phyloP scores from a whole-genome alignment of 1,140 invertebrate genomes.

The Cydia amplana region DNA sequence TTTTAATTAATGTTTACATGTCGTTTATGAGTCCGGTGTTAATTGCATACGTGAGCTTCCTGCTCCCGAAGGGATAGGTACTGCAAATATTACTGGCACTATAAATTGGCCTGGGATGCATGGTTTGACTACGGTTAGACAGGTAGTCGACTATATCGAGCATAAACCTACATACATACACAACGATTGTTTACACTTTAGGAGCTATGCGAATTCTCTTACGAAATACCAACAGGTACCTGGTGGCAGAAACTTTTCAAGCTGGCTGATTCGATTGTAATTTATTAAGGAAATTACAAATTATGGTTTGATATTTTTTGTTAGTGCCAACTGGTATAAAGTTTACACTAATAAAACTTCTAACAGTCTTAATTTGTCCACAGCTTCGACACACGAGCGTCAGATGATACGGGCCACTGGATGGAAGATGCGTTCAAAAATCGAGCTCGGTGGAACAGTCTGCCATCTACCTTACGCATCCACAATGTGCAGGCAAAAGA shows the following conservation, averaged over 20 bases:
- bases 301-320: no score
- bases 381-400: slow-evolving; percentile 83
- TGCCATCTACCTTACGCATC: slow-evolving; percentile 82
- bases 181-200: no score
- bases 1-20: slow-evolving; percentile 30
- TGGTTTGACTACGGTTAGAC: not conserved
- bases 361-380: slow-evolving; percentile 47
- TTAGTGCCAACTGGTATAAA: no score
- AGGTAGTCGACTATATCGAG: slow-evolving; percentile 2
- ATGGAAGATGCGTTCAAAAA: slow-evolving; percentile 81
- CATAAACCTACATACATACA: no score
- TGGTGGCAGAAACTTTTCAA: not conserved
- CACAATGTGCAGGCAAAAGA: slow-evolving; percentile 84
- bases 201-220: no score
- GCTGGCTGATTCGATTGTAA: not conserved
- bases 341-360: not conserved
- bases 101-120: slow-evolving; percentile 10
- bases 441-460: slow-evolving; percentile 80
- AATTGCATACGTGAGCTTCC: slow-evolving; percentile 12
- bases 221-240: no score
- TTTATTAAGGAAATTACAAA: not conserved
- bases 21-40: slow-evolving; percentile 19
- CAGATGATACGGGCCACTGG: slow-evolving; percentile 81
- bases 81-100: not conserved
- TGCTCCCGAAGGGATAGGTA: not conserved